phyloP scores from a whole-genome alignment of 2,113 vertebrate genomes.

The Prionailurus bengalensis region DNA sequence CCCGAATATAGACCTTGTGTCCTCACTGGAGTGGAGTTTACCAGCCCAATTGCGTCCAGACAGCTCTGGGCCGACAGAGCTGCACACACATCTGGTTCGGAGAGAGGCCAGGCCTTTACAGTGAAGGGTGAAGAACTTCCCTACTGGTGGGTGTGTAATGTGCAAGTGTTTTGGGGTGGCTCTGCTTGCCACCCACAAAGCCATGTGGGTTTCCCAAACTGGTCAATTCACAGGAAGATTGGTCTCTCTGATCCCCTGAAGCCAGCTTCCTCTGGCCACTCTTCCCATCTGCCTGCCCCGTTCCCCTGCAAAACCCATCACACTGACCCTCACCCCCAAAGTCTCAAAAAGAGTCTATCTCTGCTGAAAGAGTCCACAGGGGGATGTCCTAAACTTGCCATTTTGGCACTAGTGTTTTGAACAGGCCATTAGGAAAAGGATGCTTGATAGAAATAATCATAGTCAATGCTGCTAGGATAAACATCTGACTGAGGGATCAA shows the following conservation, averaged over 20 bases:
- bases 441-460: neutral
- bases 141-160: neutral
- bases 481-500: constrained; percentile 6
- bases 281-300: neutral
- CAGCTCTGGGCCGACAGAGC: no score
- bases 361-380: neutral
- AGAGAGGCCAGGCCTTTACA: neutral
- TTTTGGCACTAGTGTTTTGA: neutral
- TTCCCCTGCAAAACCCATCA: no score
- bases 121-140: neutral
- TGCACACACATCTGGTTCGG: neutral
- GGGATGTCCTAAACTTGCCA: neutral
- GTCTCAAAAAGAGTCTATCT: neutral
- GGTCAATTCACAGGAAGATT: neutral
- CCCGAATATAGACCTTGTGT: accelerated
- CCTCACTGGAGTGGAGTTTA: neutral
- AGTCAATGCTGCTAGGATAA: neutral
- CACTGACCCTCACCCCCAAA: neutral
- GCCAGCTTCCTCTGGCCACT: neutral
- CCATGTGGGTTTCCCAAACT: neutral
- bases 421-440: neutral
- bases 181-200: neutral
- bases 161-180: neutral
- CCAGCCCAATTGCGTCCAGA: neutral
- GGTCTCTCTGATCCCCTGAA: neutral